These are phyloP conservation scores for Drosophila melanica DNA, from an alignment of 1,140 invertebrate species.

Conservation along the genomic window DNA sequence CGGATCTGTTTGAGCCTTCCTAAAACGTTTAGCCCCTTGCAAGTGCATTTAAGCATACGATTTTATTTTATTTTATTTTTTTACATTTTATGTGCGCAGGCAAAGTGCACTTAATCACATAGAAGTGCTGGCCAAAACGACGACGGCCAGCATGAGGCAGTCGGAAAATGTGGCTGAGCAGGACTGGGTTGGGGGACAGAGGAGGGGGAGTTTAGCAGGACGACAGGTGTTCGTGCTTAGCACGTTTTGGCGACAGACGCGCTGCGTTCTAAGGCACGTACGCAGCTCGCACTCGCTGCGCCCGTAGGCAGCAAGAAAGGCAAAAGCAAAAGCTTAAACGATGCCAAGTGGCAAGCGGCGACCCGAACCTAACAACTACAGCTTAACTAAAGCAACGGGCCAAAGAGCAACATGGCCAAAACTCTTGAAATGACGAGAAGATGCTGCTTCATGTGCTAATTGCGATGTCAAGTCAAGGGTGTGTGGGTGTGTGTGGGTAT, in stretches of 20 bases:
- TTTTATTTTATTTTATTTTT: constrained; percentile 19
- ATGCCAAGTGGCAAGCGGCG: constrained; percentile 71
- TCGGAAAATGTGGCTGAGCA: too few relatives aligned
- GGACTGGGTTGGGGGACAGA: constrained; percentile 20
- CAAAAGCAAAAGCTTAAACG: constrained; percentile 60
- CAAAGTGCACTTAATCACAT: constrained; percentile 78
- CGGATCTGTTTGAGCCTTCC: background rate
- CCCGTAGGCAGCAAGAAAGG: constrained; percentile 41
- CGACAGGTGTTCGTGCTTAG: constrained; percentile 30
- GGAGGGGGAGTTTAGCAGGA: background rate
- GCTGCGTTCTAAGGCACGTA: constrained; percentile 55
- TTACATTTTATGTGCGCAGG: constrained; percentile 32
- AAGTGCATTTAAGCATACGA: constrained; percentile 60
- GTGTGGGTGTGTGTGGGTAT: constrained; percentile 17
- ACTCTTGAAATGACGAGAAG: constrained; percentile 72
- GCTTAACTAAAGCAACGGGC: constrained; percentile 32
- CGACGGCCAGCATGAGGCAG: background rate
- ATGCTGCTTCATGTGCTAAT: constrained; percentile 81
- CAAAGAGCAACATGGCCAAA: constrained; percentile 48
- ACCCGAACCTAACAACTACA: constrained; percentile 16
- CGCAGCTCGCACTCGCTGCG: constrained; percentile 19
- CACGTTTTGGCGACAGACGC: constrained; percentile 45
- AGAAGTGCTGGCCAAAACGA: constrained; percentile 37
- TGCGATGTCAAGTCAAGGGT: constrained; percentile 74
- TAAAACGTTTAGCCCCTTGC: constrained; percentile 62